phyloP scores from a whole-genome alignment of 2,888 invertebrate species.

The Thymelicus lineola region DNA sequence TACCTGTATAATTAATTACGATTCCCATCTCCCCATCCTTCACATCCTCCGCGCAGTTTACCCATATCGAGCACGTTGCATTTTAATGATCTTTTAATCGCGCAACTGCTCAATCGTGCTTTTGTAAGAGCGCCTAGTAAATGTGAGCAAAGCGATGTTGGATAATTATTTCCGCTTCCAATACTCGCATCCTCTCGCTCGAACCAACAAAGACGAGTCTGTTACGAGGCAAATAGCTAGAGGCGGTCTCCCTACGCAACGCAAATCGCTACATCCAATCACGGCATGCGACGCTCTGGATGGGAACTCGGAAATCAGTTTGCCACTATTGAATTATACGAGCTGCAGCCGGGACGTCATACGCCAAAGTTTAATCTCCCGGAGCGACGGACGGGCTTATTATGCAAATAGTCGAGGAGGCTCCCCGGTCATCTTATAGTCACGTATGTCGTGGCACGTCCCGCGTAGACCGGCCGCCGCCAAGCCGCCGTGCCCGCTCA shows the following conservation, averaged over 20 bases:
- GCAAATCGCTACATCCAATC: slow-evolving; percentile 74
- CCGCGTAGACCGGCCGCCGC: slow-evolving; percentile 41
- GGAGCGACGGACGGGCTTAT: slow-evolving; percentile 79
- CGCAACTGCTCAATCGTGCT: slow-evolving; percentile 55
- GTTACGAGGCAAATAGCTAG: slow-evolving; percentile 60
- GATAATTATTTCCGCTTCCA: slow-evolving; percentile 67
- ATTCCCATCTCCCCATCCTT: slow-evolving; percentile 52
- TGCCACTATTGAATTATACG: slow-evolving; percentile 83
- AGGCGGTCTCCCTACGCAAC: slow-evolving; percentile 55
- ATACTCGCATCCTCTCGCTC: slow-evolving; percentile 52
- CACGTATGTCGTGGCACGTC: slow-evolving; percentile 65
- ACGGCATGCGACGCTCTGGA: slow-evolving; percentile 50
- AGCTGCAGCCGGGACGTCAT: slow-evolving; percentile 78
- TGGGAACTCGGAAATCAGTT: slow-evolving; percentile 76
- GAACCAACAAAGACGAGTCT: slow-evolving; percentile 58
- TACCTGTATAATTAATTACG: slow-evolving; percentile 64
- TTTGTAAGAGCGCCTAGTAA: slow-evolving; percentile 52
- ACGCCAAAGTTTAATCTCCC: slow-evolving; percentile 82
- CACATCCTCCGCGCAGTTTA: slow-evolving; percentile 57
- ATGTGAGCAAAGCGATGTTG: slow-evolving; percentile 55
- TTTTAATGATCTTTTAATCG: slow-evolving; percentile 78
- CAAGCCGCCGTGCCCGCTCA: slow-evolving; percentile 27
- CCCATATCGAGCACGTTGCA: slow-evolving; percentile 75
- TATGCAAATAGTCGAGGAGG: slow-evolving; percentile 76
- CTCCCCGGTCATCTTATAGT: slow-evolving; percentile 71